Base-by-base conservation (phyloP, 1,140 invertebrate genomes). In the Drosophila rufa region DNA sequence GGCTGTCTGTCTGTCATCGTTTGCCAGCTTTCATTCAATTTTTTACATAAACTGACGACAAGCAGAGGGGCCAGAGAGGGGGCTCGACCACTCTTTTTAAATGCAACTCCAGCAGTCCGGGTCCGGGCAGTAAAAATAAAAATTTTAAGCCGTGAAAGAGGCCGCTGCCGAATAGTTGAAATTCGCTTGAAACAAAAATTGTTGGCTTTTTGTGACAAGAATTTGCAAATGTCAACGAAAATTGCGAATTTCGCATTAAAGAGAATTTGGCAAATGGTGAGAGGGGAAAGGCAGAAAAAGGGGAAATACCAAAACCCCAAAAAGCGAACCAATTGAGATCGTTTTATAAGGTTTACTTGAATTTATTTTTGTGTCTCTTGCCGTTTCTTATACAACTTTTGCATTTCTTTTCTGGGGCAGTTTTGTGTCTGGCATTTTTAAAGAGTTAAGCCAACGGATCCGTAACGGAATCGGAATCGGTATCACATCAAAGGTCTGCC, bases 191-290 rank as follows among this genome's bases (percentile, higher is more conserved):
- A 80, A 82, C 61, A 60, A 74, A 60, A 74, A 56, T 67, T 85
- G 68, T 66, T 77, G 59, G 61, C 58, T 61, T 78, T 76, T 84
- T 87, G 85, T 87, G 84, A 87, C 84, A 87, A 87, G 84, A 87
- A 87, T 87, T 87, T 87, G 84, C 84, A 89, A 87, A 87, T 87
- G 85, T 84, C 84, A 90, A 87, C 82, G 79, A 87, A 87, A 87
- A 89, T 77, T 84, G 80, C 77, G 81, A 68, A 75, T 67, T 85
- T 83, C 78, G 75, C 74, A 85, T 86, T 78, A 89, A 87, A 84
- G 67, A 79, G 80, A 89, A 84, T 84, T 89, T 79, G 80, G 22
- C 50, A 83, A 87, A 79, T 43, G 51, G n/a, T 9, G 30, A 12
- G 17, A 17, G n/a, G 7, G 30, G 11, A 42, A 61, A 78, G 42